These are phyloP conservation scores for Pachymerium ferrugineum DNA, from an alignment of 2,888 invertebrate genomes.

Conservation along the genomic window DNA sequence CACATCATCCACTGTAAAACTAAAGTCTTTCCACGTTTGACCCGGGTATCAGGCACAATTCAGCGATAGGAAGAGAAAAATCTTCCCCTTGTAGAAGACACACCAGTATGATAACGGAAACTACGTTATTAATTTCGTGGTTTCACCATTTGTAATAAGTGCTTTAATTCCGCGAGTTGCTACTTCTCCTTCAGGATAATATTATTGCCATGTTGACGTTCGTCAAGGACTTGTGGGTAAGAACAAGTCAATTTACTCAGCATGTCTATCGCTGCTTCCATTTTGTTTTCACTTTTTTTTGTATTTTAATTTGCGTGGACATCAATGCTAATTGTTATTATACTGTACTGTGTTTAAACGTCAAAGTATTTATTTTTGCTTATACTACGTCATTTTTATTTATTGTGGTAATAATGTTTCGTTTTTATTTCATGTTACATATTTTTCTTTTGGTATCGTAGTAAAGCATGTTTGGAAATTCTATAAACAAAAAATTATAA, in stretches of 20 bases:
- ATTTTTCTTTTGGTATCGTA: too few relatives aligned
- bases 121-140: background rate
- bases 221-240: slow-evolving; percentile 12
- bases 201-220: background rate
- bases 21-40: slow-evolving; percentile 38
- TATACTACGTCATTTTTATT: background rate
- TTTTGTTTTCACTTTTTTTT: background rate
- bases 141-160: background rate
- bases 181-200: slow-evolving; percentile 11
- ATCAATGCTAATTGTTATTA: background rate
- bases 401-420: too few relatives aligned
- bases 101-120: background rate
- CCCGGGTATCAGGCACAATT: background rate
- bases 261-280: background rate
- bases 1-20: slow-evolving; percentile 32
- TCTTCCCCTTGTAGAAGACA: background rate
- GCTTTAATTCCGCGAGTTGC: background rate
- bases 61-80: background rate
- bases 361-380: too few relatives aligned
- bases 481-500: too few relatives aligned
- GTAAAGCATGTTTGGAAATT: too few relatives aligned
- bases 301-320: slow-evolving; percentile 17
- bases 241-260: slow-evolving; percentile 2
- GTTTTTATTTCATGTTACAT: too few relatives aligned
- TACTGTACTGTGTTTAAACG: too few relatives aligned